phyloP scores from a whole-genome alignment of 2,113 vertebrate genomes.

The Oryzias javanicus region DNA sequence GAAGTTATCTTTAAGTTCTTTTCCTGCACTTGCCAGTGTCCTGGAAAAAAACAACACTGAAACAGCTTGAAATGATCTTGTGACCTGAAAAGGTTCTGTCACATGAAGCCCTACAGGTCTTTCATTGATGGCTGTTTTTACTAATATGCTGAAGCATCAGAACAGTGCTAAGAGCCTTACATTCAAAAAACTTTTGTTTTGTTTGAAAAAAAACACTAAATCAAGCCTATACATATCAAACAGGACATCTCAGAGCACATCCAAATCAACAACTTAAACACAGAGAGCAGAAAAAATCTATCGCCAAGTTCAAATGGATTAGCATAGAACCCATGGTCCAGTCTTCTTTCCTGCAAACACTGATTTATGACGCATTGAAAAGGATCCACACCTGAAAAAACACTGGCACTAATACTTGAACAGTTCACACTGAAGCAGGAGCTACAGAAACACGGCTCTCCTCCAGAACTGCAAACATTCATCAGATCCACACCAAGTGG shows the following conservation, averaged over 20 bases:
- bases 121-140: slow-evolving; percentile 49
- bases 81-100: slow-evolving; percentile 42
- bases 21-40: slow-evolving; percentile 78
- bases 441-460: slow-evolving; percentile 60
- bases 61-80: slow-evolving; percentile 72
- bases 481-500: slow-evolving; percentile 63
- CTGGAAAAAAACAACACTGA: slow-evolving; percentile 78
- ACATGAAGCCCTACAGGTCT: slow-evolving; percentile 51
- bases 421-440: slow-evolving; percentile 69
- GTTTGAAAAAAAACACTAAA: background rate
- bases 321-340: slow-evolving; percentile 53
- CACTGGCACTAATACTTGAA: slow-evolving; percentile 72
- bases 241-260: no score
- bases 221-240: no score
- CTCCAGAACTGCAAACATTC: slow-evolving; percentile 65
- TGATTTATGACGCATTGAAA: slow-evolving; percentile 61
- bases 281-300: slow-evolving; percentile 5
- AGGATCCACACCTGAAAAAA: slow-evolving; percentile 84
- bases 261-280: background rate
- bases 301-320: slow-evolving; percentile 22
- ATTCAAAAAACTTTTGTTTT: no score
- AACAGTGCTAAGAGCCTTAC: slow-evolving; percentile 1
- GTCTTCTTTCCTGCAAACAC: slow-evolving; percentile 70
- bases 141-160: slow-evolving; percentile 11
- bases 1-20: slow-evolving; percentile 82